phyloP scores from a whole-genome alignment of 1,140 invertebrate species.

The Cyclargus thomasi region DNA sequence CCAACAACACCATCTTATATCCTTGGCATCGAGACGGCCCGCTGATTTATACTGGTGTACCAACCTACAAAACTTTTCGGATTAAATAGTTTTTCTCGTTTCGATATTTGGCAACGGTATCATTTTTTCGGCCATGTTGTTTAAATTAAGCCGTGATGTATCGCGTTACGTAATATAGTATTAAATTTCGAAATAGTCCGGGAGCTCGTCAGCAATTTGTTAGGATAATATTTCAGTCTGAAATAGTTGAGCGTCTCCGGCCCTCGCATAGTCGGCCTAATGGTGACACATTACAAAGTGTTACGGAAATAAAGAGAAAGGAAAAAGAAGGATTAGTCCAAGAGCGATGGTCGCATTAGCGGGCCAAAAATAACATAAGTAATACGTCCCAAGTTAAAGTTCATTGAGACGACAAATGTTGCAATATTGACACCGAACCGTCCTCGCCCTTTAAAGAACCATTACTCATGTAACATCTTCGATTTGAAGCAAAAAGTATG shows the following conservation, averaged over 20 bases:
- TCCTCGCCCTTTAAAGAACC: not conserved
- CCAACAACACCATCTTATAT: constrained; percentile 71
- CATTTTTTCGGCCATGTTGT: constrained; percentile 43
- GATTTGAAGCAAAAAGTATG: no score
- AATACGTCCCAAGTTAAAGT: constrained; percentile 61
- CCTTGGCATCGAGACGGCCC: constrained; percentile 67
- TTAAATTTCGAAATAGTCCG: not conserved
- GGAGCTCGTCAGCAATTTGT: constrained; percentile 1
- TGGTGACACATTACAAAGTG: constrained; percentile 60
- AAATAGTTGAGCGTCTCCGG: constrained; percentile 24
- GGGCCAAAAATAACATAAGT: constrained; percentile 59
- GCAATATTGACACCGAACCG: constrained; percentile 19
- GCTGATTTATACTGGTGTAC: constrained; percentile 60
- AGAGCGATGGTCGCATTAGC: constrained; percentile 48
- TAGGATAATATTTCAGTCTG: constrained; percentile 9
- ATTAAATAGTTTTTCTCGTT: constrained; percentile 71
- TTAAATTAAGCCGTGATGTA: constrained; percentile 39
- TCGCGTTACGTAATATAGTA: constrained; percentile 18
- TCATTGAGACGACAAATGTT: constrained; percentile 51
- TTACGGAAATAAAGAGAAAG: constrained; percentile 59
- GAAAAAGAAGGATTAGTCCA: constrained; percentile 52
- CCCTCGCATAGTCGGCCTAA: constrained; percentile 53
- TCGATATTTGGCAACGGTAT: constrained; percentile 65
- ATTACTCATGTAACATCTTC: not conserved
- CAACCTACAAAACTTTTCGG: constrained; percentile 71